A percentile compares a stretch with the other conserved stretches of the same genome.
Evolutionary conservation across 2,113 vertebrate genomes (phyloP).

Genomic region (Neogobius melanostomus): DNA sequence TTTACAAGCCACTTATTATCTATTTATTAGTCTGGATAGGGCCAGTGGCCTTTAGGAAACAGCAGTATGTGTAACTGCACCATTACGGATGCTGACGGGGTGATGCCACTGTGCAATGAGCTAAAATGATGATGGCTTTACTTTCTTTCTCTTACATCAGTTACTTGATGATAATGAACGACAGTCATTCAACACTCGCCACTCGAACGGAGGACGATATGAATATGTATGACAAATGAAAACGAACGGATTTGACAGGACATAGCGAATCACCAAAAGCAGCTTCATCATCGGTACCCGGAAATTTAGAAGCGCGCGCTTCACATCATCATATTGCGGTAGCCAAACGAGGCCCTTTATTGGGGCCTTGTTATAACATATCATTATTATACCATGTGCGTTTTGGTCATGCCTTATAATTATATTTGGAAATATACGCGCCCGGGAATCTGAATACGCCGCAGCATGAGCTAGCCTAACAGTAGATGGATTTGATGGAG

Average conservation of each 20-base stretch:
- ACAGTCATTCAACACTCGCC: too few relatives aligned
- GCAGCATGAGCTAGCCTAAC: constrained; percentile 38
- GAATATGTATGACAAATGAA: neutral
- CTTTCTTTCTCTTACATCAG: neutral
- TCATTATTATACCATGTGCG: constrained; percentile 52
- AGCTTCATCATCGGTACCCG: constrained; percentile 58
- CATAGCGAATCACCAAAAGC: constrained; percentile 6
- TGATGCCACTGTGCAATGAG: constrained; percentile 1
- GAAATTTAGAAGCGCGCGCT: constrained; percentile 59
- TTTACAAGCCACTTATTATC: constrained; percentile 41
- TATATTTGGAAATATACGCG: neutral
- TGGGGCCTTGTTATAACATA: constrained; percentile 1
- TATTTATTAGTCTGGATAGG: constrained; percentile 32
- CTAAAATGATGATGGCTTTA: constrained; percentile 8
- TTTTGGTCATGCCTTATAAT: constrained; percentile 12
- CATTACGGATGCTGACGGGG: constrained; percentile 10
- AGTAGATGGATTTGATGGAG: constrained; percentile 13
- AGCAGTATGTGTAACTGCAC: neutral
- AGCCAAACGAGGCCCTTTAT: constrained; percentile 17
- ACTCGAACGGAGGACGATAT: neutral
- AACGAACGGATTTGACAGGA: neutral
- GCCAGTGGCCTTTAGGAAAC: neutral
- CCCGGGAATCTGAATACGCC: constrained; percentile 31
- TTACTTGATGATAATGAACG: neutral
- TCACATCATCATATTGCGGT: constrained; percentile 58